Evolutionary conservation across 2,888 invertebrate genomes (phyloP).

Genomic region (Lydus trimaculatus): DNA sequence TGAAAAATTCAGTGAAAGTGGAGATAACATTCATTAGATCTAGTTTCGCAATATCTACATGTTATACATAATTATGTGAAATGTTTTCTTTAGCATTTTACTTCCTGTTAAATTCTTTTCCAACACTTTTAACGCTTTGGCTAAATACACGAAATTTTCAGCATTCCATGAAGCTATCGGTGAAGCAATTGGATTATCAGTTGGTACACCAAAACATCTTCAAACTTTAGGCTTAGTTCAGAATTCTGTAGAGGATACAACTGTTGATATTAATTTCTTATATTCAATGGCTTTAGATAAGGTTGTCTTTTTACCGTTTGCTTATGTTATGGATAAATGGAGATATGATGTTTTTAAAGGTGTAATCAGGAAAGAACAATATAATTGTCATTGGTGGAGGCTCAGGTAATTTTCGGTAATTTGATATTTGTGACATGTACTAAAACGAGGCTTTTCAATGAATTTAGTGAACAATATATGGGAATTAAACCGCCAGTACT

Average conservation of each 20-base stretch:
- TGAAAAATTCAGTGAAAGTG: constrained; percentile 27
- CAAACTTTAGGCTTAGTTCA: constrained; percentile 83
- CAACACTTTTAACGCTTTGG: not conserved
- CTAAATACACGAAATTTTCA: constrained; percentile 49
- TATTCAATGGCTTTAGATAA: constrained; percentile 88
- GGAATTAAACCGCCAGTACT: constrained; percentile 87
- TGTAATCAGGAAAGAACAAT: constrained; percentile 74
- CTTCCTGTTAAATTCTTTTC: not conserved
- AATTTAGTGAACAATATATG: constrained; percentile 78
- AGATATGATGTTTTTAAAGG: constrained; percentile 86
- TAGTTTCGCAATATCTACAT: constrained; percentile 18
- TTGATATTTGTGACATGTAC: not conserved
- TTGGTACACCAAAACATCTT: constrained; percentile 84
- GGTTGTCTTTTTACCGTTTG: constrained; percentile 83
- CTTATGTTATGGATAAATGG: constrained; percentile 85
- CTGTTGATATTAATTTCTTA: constrained; percentile 85
- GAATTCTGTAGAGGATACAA: constrained; percentile 80
- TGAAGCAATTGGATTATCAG: constrained; percentile 86
- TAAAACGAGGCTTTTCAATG: not conserved
- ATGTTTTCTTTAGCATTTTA: constrained; percentile 19
- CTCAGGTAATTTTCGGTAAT: constrained; percentile 66
- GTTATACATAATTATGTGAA: constrained; percentile 23
- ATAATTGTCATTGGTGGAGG: constrained; percentile 90
- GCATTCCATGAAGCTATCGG: constrained; percentile 95
- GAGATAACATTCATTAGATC: constrained; percentile 8